These are phyloP conservation scores for Callorhinus ursinus DNA, from an alignment of 2,113 vertebrate genomes.

Conservation along the genomic window DNA sequence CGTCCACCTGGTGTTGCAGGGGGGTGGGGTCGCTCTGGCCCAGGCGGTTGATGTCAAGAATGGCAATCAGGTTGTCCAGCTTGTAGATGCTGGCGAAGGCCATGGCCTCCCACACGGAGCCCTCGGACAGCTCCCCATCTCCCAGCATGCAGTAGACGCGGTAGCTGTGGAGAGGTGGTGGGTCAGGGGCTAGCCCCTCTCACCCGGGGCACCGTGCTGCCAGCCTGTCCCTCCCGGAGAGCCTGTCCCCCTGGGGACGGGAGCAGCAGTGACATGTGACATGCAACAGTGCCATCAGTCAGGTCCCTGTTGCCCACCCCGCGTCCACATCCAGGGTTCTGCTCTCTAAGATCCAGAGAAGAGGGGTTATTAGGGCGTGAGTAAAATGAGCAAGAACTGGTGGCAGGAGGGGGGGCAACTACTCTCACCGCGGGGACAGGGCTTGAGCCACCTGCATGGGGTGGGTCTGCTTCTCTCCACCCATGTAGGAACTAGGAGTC, in stretches of 20 bases:
- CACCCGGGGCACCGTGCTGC: background rate
- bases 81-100: slow-evolving; percentile 96
- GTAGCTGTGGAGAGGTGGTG: slow-evolving; percentile 84
- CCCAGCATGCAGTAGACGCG: slow-evolving; percentile 95
- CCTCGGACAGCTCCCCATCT: slow-evolving; percentile 96
- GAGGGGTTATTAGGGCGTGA: background rate
- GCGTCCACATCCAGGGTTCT: background rate
- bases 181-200: background rate
- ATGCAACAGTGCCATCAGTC: rapidly evolving
- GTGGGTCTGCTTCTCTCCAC: background rate
- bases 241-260: background rate
- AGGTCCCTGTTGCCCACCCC: background rate
- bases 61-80: slow-evolving; percentile 95
- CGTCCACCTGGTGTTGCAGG: slow-evolving; percentile 95
- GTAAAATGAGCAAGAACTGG: background rate
- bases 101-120: slow-evolving; percentile 98
- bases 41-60: slow-evolving; percentile 96
- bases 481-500: background rate
- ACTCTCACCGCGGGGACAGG: background rate
- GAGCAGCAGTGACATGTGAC: rapidly evolving
- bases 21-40: slow-evolving; percentile 96
- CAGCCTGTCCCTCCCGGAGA: background rate
- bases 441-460: background rate
- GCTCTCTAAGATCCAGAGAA: background rate
- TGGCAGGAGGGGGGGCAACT: rapidly evolving